Evolutionary conservation across 2,888 invertebrate species (phyloP).

Genomic region (Lepas anatifera): DNA sequence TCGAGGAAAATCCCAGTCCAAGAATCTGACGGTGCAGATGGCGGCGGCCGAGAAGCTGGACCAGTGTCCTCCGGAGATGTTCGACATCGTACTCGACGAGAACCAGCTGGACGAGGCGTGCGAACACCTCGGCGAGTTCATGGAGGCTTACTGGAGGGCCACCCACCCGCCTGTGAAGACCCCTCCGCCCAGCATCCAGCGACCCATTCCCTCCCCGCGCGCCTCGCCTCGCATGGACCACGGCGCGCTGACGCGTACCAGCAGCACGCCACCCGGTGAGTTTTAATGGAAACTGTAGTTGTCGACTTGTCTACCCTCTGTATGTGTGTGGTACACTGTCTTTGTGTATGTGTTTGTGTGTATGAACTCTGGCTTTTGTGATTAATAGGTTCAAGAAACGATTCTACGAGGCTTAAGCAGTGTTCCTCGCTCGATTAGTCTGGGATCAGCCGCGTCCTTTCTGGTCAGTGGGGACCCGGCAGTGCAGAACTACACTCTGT

Average conservation of each 20-base stretch:
- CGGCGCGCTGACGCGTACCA: background rate
- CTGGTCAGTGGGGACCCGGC: no score
- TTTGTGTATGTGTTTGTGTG: no score
- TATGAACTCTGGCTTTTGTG: no score
- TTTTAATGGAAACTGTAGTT: background rate
- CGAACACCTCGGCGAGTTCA: constrained; percentile 94
- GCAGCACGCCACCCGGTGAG: background rate
- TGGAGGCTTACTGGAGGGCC: constrained; percentile 96
- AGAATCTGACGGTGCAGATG: constrained; percentile 98
- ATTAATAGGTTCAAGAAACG: no score
- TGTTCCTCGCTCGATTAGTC: no score
- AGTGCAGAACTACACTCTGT: no score
- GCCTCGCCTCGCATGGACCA: constrained; percentile 17
- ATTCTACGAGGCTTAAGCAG: no score
- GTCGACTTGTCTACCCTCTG: no score
- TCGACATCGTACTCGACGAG: constrained; percentile 96
- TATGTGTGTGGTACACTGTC: no score
- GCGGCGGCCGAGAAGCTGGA: constrained; percentile 98
- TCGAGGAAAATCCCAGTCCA: constrained; percentile 92
- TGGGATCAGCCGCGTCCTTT: no score
- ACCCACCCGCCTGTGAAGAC: constrained; percentile 76
- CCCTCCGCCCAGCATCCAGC: constrained; percentile 40
- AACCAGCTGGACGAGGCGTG: constrained; percentile 93
- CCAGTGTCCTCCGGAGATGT: constrained; percentile 89
- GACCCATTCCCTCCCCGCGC: constrained; percentile 25